phyloP scores from a whole-genome alignment of 2,888 invertebrate genomes.

The Bellardia pandia region DNA sequence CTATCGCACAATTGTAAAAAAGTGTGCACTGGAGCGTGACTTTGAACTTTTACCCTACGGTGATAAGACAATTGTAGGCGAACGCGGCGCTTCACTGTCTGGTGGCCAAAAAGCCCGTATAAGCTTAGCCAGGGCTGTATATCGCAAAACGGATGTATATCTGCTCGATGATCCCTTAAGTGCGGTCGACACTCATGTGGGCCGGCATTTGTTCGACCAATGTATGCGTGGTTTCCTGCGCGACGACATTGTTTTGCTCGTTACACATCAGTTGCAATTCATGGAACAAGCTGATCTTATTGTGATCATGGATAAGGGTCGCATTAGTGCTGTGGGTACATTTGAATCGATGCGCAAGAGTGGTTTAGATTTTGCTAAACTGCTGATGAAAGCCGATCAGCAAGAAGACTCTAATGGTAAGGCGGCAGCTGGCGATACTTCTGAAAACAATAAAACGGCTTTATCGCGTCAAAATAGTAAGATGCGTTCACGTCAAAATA shows the following conservation, averaged over 20 bases:
- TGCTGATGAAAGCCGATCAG: slow-evolving; percentile 86
- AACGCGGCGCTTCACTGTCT: slow-evolving; percentile 92
- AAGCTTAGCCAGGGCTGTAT: slow-evolving; percentile 93
- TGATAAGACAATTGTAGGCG: slow-evolving; percentile 89
- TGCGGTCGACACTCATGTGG: slow-evolving; percentile 96
- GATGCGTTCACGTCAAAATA: slow-evolving; percentile 81
- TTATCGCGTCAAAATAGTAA: slow-evolving; percentile 79
- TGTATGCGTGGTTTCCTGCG: slow-evolving; percentile 85
- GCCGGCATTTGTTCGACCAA: slow-evolving; percentile 92
- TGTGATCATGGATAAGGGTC: slow-evolving; percentile 83
- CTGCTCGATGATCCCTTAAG: slow-evolving; percentile 95
- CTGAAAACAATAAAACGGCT: slow-evolving; percentile 74
- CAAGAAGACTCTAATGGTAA: slow-evolving; percentile 80
- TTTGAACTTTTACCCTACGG: slow-evolving; percentile 86
- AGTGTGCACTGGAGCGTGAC: slow-evolving; percentile 85
- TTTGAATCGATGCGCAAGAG: slow-evolving; percentile 89
- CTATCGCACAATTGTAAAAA: slow-evolving; percentile 85
- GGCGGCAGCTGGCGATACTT: slow-evolving; percentile 70
- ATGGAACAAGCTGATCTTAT: slow-evolving; percentile 87
- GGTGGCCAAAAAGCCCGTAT: slow-evolving; percentile 96
- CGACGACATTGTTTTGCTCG: slow-evolving; percentile 89
- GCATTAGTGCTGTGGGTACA: slow-evolving; percentile 86
- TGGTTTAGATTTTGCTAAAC: slow-evolving; percentile 91
- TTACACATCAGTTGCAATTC: slow-evolving; percentile 94
- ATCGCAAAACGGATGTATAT: slow-evolving; percentile 93